Evolutionary conservation across 1,140 invertebrate genomes (phyloP).

Genomic region (Hestina assimilis): DNA sequence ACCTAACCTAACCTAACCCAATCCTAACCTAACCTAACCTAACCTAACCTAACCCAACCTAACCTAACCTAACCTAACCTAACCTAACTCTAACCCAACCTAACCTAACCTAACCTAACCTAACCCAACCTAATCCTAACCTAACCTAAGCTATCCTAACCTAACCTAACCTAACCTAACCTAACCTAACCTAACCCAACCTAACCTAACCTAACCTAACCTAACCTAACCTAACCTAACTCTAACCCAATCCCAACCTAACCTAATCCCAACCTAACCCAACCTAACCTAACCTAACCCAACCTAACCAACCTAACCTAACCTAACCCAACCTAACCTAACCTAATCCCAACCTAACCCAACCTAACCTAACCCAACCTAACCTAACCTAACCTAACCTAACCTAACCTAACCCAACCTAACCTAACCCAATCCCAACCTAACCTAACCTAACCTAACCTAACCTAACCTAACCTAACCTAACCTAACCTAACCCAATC

Average conservation of each 20-base stretch:
- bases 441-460: neutral
- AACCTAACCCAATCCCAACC: conserved; percentile 1
- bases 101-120: conserved; percentile 1
- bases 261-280: too few relatives aligned
- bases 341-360: too few relatives aligned
- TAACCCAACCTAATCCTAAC: too few relatives aligned
- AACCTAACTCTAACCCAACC: too few relatives aligned
- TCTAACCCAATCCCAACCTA: too few relatives aligned
- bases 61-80: neutral
- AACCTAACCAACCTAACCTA: too few relatives aligned
- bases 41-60: neutral
- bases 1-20: conserved; percentile 1
- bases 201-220: neutral
- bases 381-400: neutral
- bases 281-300: conserved; percentile 2
- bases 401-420: neutral
- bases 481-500: too few relatives aligned
- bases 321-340: neutral
- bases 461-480: conserved; percentile 2
- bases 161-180: neutral
- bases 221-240: neutral
- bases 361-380: too few relatives aligned
- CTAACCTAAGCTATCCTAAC: neutral
- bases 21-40: neutral
- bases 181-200: conserved; percentile 1